These are phyloP conservation scores for Parapsyche elsis DNA, from an alignment of 1,140 invertebrate genomes.

Conservation along the genomic window DNA sequence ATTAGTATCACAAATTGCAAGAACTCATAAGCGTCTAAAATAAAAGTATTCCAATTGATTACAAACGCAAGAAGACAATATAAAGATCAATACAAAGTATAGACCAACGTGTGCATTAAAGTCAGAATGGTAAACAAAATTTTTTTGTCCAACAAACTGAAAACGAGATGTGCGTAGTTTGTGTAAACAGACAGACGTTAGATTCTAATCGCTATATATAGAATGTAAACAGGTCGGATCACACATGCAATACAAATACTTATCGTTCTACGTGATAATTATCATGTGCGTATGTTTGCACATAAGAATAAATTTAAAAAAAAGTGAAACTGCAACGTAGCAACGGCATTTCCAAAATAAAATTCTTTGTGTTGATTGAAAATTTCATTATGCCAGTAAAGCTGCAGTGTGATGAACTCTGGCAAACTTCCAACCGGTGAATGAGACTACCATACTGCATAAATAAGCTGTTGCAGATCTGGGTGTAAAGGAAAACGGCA, in stretches of 20 bases:
- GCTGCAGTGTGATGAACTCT: slow-evolving; percentile 6
- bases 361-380: not conserved
- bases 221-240: slow-evolving; percentile 51
- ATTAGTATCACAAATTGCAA: not conserved
- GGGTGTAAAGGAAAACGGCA: too few relatives aligned
- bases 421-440: slow-evolving; percentile 25
- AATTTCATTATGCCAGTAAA: not conserved
- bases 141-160: not conserved
- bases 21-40: too few relatives aligned
- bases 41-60: too few relatives aligned
- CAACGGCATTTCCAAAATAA: not conserved
- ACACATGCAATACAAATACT: not conserved
- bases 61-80: too few relatives aligned
- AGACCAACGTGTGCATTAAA: too few relatives aligned
- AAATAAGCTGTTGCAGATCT: too few relatives aligned
- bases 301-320: not conserved
- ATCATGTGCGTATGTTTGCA: not conserved
- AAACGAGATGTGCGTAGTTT: slow-evolving; percentile 24
- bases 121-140: not conserved
- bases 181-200: not conserved
- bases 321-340: not conserved
- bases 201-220: slow-evolving; percentile 39
- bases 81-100: not conserved
- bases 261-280: not conserved
- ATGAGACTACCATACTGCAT: not conserved